Evolutionary conservation across 2,113 vertebrate species (phyloP).

Genomic region (Tympanuchus pallidicinctus): DNA sequence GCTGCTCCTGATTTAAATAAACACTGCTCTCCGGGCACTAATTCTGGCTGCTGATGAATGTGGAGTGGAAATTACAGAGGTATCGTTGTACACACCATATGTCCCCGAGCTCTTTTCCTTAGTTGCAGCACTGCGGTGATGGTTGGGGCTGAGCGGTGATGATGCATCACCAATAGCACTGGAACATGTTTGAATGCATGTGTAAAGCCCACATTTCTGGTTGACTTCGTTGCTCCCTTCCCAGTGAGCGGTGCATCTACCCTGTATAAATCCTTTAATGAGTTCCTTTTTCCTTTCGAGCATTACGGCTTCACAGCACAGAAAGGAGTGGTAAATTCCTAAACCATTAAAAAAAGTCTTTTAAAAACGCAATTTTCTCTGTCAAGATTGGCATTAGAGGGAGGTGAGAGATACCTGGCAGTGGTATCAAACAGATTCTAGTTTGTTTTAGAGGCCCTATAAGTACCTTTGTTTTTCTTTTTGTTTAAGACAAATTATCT

Average conservation of each 20-base stretch:
- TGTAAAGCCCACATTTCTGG: background rate
- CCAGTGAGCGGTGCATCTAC: background rate
- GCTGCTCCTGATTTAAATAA: background rate
- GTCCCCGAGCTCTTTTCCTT: accelerated
- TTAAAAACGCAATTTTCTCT: background rate
- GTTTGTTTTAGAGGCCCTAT: background rate
- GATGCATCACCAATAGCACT: background rate
- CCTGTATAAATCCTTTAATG: background rate
- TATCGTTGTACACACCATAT: background rate
- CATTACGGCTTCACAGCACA: background rate
- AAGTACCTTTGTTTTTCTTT: background rate
- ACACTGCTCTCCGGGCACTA: background rate
- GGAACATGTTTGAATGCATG: background rate
- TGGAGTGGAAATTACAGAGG: background rate
- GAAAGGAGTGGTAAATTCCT: background rate
- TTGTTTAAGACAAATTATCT: background rate
- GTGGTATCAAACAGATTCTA: background rate
- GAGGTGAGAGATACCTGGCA: background rate
- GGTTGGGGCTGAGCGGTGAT: background rate
- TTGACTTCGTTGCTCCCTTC: background rate
- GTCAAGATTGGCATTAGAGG: background rate
- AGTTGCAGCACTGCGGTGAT: background rate
- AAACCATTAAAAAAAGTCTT: background rate
- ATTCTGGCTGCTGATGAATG: background rate
- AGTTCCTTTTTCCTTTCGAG: background rate